Evolutionary conservation across 2,888 invertebrate species (phyloP), one percentile per base, ranked within the genome.

Genomic region (Rhingia rostrata): DNA sequence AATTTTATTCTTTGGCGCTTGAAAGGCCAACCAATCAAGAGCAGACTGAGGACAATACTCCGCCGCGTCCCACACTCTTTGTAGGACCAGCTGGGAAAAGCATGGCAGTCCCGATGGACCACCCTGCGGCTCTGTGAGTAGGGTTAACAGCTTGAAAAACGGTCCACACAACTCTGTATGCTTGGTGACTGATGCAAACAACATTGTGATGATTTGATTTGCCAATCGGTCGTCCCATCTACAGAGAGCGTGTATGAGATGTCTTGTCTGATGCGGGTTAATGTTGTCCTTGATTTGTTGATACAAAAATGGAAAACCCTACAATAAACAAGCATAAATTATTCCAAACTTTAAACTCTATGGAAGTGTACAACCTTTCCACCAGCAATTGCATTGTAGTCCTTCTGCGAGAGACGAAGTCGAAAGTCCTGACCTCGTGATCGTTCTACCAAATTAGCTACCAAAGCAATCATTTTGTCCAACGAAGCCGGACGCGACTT

Each of bases 211-310:
- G 64, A 98, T 96, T 90, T 96, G 96, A 88, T 95, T 95, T 22
- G 98, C 98, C 56, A 98, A 92, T 86, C 95, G 93, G 88, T 97
- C 97, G 91, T 98, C 97, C 94, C 97, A 97, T 51, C 97, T 95
- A 88, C 97, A 97, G 47, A 98, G 93, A 12, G 97, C 97, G 92
- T 97, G 97, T 87, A 98, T 96, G 75, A 98, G 93, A 91, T 97
- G 96, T 86, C 97, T 94, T 4, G 98, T 98, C 92, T 98, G 97
- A 89, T 97, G 95, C 49, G 97, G 93, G 92, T 98, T 98, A 85
- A 98, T 95, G 88, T 96, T 96, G 92, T 98, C 98, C 87, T 97
- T 95, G 64, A 98, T 97, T 93, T 98, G 98, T 92, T 98, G 98
- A 91, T 97, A 97, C 85, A 98, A 92, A 92, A 98, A 98, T 37